phyloP scores from a whole-genome alignment of 2,888 invertebrate species.

The Metallyticus violacea region DNA sequence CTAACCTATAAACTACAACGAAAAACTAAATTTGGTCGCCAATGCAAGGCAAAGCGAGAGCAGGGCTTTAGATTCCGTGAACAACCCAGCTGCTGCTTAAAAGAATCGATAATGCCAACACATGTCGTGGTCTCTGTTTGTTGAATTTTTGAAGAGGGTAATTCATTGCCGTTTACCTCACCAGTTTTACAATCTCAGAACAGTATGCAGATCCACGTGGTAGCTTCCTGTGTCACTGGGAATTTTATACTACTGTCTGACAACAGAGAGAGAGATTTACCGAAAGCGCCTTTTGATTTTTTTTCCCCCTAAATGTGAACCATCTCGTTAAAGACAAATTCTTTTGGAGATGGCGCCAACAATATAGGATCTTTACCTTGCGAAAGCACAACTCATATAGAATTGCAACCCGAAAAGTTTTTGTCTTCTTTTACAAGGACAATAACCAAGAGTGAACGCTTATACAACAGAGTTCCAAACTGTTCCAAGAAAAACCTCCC shows the following conservation, averaged over 20 bases:
- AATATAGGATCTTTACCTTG: not conserved
- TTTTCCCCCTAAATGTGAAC: not conserved
- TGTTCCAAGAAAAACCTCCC: not conserved
- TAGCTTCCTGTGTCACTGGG: too few relatives aligned
- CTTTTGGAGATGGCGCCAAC: not conserved
- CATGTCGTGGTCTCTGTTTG: not conserved
- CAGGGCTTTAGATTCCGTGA: not conserved
- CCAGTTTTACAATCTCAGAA: not conserved
- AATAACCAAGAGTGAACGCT: too few relatives aligned
- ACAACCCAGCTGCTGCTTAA: not conserved
- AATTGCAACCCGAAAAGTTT: too few relatives aligned
- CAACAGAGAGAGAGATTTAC: not conserved
- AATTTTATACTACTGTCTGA: not conserved
- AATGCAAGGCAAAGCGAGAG: not conserved
- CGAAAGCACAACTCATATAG: not conserved
- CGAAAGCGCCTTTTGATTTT: not conserved
- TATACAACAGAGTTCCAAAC: not conserved
- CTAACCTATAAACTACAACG: too few relatives aligned
- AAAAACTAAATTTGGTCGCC: too few relatives aligned
- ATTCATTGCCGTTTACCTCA: not conserved
- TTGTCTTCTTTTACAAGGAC: too few relatives aligned
- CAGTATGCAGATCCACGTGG: not conserved
- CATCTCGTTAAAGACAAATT: not conserved
- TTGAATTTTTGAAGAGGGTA: not conserved
- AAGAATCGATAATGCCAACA: not conserved